Conservation (phyloP, 2,797 vertebrate species). For the Eurystomus glaucurus region DNA sequence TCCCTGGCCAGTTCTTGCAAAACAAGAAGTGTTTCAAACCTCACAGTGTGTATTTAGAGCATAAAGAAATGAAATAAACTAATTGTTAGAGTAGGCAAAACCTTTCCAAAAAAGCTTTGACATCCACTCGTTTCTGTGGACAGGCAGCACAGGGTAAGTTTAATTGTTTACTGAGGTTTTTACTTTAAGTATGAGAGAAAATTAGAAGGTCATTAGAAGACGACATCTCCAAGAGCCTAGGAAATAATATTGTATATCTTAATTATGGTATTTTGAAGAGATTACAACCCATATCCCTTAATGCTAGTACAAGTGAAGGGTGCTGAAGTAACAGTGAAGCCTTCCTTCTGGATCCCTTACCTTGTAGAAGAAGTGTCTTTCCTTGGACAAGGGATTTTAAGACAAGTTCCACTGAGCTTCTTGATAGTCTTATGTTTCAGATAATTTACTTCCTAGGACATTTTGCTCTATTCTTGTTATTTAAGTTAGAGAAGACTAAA, state of each 20-base stretch:
- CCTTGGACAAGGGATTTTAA: neutral
- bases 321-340: neutral
- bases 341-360: neutral
- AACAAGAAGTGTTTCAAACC: neutral
- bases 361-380: accelerated
- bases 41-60: neutral
- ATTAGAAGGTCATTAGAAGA: neutral
- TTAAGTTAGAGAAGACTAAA: neutral
- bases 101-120: neutral
- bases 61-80: neutral
- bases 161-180: neutral
- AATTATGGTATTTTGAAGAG: neutral
- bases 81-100: neutral
- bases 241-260: neutral
- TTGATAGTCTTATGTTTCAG: neutral
- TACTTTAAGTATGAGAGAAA: neutral
- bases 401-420: neutral
- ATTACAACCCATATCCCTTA: neutral
- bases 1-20: neutral
- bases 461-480: neutral
- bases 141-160: neutral
- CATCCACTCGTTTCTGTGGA: neutral
- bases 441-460: neutral
- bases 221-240: neutral
- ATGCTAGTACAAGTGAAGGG: neutral